Conservation (phyloP, 1,140 invertebrate species). For the Tenebrio molitor region DNA sequence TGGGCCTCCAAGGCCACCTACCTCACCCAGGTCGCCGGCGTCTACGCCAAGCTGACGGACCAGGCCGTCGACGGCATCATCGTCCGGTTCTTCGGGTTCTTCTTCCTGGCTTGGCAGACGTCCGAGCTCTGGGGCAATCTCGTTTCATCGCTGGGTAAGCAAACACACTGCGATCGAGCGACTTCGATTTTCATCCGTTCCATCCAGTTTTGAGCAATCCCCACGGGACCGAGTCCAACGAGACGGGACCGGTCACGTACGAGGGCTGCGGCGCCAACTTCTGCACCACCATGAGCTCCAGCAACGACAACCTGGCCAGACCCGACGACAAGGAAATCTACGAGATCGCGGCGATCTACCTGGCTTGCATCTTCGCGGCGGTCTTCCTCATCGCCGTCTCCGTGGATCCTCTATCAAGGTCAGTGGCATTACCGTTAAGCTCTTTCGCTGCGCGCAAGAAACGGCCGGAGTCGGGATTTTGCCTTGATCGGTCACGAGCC, state of each 20-base stretch:
- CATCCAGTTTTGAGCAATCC: conserved; percentile 84
- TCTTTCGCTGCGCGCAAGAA: conserved; percentile 13
- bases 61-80: conserved; percentile 91
- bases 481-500: background rate
- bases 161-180: too few species aligned
- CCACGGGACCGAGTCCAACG: conserved; percentile 72
- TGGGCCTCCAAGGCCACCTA: conserved; percentile 98
- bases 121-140: conserved; percentile 96
- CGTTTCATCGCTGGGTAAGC: conserved; percentile 92
- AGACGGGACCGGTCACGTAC: conserved; percentile 69
- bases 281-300: conserved; percentile 76
- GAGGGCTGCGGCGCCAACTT: conserved; percentile 86
- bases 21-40: conserved; percentile 90
- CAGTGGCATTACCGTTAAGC: conserved; percentile 56
- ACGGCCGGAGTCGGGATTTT: background rate
- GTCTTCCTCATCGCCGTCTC: conserved; percentile 88
- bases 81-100: conserved; percentile 96
- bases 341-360: conserved; percentile 90
- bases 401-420: conserved; percentile 91
- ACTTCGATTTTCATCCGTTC: too few species aligned
- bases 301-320: conserved; percentile 79
- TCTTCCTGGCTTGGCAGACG: conserved; percentile 97
- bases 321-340: conserved; percentile 88
- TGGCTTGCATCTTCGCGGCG: conserved; percentile 87
- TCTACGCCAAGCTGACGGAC: conserved; percentile 89